Evolutionary conservation across 2,888 invertebrate species (phyloP), one percentile per base, ranked within the genome.

Genomic region (Ametastegia equiseti): DNA sequence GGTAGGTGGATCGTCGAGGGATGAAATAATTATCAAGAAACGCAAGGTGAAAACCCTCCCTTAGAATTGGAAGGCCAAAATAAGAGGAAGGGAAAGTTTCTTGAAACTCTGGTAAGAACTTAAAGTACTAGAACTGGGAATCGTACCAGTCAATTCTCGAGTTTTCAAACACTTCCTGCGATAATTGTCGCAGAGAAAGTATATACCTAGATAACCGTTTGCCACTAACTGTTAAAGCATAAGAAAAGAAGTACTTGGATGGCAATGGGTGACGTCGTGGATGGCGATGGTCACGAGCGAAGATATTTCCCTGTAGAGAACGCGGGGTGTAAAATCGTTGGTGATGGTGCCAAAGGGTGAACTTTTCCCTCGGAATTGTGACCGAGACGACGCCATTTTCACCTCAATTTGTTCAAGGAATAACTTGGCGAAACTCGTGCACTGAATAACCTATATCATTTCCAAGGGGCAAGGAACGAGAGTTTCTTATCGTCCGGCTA

Each of bases 241-340:
- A 23, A 50, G 36, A 33, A 54, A 75, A 75, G 33, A 36, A n/a
- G n/a, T n/a, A 71, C 45, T 47, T 23, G 69, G 69, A n/a, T n/a
- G n/a, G 47, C 7, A 71, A 71, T 23, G 42, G 71, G 71, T n/a
- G 39, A 39, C 30, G 36, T 36, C 39, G 23, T 5, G 39, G 36
- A 67, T 39, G 2, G 39, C 39, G 67, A 7, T 6, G 6, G 9
- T 23, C 42, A 11, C 30, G 11, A 11, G 27, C 30, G 13, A 71
- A 15, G 54, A 50, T 75, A 54, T 75, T 75, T 36, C 75, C 54
- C 75, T 75, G 54, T 75, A 50, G 75, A 75, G 75, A 75, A 15
- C 23, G 7, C 39, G 23, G 11, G 27, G 71, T 54, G 54, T 71
- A 71, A 71, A 71, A 71, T 15, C n/a, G n/a, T n/a, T n/a, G n/a